phyloP scores from a whole-genome alignment of 2,113 vertebrate species.

The Hydrochoerus hydrochaeris region DNA sequence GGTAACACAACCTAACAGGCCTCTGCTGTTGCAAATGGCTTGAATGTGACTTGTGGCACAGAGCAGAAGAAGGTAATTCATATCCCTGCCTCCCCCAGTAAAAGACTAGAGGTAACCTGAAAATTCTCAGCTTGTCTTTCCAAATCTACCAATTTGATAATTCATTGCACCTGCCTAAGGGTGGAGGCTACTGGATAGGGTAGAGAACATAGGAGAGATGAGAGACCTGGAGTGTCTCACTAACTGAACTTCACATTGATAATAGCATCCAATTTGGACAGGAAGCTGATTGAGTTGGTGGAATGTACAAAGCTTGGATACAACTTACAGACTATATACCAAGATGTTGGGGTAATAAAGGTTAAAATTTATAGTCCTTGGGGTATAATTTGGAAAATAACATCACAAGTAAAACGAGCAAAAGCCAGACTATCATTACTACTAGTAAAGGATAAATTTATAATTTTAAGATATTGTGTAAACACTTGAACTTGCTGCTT shows the following conservation, averaged over 20 bases:
- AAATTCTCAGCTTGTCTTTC: not conserved
- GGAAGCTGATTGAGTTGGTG: not conserved
- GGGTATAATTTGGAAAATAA: not conserved
- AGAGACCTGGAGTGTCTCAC: not conserved
- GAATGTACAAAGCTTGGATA: not conserved
- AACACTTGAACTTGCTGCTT: not conserved
- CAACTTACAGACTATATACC: not conserved
- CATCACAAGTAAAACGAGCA: not conserved
- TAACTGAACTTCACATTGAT: not conserved
- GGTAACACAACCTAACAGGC: not conserved
- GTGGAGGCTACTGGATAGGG: fast-evolving
- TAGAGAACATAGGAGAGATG: not conserved
- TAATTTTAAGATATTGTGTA: not conserved
- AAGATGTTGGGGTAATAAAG: not conserved
- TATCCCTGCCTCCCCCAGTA: not conserved
- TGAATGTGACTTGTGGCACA: not conserved
- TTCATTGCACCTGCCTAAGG: not conserved
- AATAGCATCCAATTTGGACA: not conserved
- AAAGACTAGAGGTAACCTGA: not conserved
- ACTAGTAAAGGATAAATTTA: not conserved
- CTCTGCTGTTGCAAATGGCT: not conserved
- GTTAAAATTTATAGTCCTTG: not conserved
- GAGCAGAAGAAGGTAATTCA: not conserved
- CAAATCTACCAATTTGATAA: not conserved
- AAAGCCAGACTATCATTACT: not conserved